Evolutionary conservation across 2,888 invertebrate genomes (phyloP).

Genomic region (Apotomis capreana): DNA sequence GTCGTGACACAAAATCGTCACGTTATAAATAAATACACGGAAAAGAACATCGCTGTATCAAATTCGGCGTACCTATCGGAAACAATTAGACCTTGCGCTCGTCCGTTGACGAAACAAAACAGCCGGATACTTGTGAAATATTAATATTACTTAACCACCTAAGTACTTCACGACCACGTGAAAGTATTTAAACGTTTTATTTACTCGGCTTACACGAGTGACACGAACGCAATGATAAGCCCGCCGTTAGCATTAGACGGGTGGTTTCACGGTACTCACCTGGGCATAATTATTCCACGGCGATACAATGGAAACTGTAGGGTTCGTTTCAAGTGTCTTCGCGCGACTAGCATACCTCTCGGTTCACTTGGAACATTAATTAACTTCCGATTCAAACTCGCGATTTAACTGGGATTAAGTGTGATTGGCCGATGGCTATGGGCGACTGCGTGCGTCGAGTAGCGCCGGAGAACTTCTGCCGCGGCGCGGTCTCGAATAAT

Average conservation of each 20-base stretch:
- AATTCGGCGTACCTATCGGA: too few relatives aligned
- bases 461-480: slow-evolving; percentile 53
- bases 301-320: slow-evolving; percentile 44
- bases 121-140: neutral
- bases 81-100: neutral
- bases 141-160: slow-evolving; percentile 1
- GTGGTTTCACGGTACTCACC: slow-evolving; percentile 52
- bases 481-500: slow-evolving; percentile 61
- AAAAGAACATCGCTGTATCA: too few relatives aligned
- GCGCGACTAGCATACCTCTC: slow-evolving; percentile 61
- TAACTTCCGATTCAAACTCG: slow-evolving; percentile 16
- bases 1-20: too few relatives aligned
- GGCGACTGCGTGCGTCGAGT: slow-evolving; percentile 54
- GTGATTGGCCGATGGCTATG: slow-evolving; percentile 43
- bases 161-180: slow-evolving; percentile 41
- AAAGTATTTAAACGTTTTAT: slow-evolving; percentile 41
- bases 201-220: slow-evolving; percentile 43
- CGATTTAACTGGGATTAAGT: slow-evolving; percentile 17
- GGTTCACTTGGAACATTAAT: slow-evolving; percentile 31
- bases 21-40: too few relatives aligned
- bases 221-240: slow-evolving; percentile 45
- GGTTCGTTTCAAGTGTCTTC: slow-evolving; percentile 41
- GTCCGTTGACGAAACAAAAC: neutral
- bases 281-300: slow-evolving; percentile 58
- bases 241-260: slow-evolving; percentile 26